phyloP scores from a whole-genome alignment of 2,797 vertebrate species.

The Anguilla pacifica region DNA sequence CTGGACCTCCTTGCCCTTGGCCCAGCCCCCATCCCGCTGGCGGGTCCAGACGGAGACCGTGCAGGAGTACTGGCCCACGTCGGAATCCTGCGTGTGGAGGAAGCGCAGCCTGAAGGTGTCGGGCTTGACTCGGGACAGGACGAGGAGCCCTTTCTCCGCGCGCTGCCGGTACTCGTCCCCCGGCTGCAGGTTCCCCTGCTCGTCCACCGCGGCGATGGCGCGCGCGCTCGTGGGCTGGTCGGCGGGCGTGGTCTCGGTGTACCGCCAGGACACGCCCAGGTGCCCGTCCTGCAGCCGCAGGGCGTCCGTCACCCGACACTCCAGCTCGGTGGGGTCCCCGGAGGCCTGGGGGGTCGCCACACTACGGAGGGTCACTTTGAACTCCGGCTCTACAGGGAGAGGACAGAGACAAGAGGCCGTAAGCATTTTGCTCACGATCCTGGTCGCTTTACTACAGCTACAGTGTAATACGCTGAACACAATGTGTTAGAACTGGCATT shows the following conservation, averaged over 20 bases:
- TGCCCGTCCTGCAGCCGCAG: slow-evolving; percentile 46
- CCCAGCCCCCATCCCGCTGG: slow-evolving; percentile 48
- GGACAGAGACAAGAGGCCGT: background rate
- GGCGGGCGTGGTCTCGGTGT: slow-evolving; percentile 42
- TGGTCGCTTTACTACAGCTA: background rate
- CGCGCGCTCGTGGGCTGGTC: slow-evolving; percentile 42
- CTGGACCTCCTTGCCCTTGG: slow-evolving; percentile 52
- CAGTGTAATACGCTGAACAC: background rate
- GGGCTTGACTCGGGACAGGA: slow-evolving; percentile 64
- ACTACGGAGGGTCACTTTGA: slow-evolving; percentile 69
- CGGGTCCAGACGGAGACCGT: slow-evolving; percentile 61
- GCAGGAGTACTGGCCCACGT: slow-evolving; percentile 73
- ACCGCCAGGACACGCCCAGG: slow-evolving; percentile 76
- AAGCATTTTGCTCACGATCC: too few species aligned
- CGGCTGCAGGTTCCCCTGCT: slow-evolving; percentile 68
- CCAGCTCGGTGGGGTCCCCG: slow-evolving; percentile 75
- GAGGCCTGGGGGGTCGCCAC: slow-evolving; percentile 67
- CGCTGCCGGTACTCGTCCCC: slow-evolving; percentile 65
- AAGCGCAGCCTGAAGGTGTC: slow-evolving; percentile 74
- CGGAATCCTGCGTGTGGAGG: slow-evolving; percentile 74
- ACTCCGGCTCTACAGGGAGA: slow-evolving; percentile 69
- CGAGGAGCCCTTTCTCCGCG: slow-evolving; percentile 71
- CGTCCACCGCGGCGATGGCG: slow-evolving; percentile 64
- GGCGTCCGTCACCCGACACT: slow-evolving; percentile 62
- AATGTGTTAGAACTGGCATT: background rate